Evolutionary conservation across 2,888 invertebrate genomes (phyloP), one percentile per base, ranked within the genome.

Genomic region (Macrophya annulata): DNA sequence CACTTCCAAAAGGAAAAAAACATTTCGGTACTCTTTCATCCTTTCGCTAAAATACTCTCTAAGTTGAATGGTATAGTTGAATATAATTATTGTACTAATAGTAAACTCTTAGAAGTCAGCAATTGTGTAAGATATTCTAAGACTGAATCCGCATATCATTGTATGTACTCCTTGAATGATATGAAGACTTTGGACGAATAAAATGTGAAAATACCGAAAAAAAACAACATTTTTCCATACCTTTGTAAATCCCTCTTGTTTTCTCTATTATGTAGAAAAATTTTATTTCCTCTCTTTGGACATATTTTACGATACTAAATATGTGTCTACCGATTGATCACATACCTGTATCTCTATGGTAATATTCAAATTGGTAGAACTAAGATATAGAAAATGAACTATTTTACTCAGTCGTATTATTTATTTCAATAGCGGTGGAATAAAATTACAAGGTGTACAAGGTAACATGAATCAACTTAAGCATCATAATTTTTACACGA

Each of bases 401-500:
- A 74, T 87, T 86, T 84, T 86, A 71, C 84, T 81, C 86, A 71
- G 79, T 88, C 90, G 87, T 84, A 88, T 90, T 89, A 87, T 91
- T 92, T 92, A 91, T 91, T 91, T 91, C 89, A 89, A 87, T 90
- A 91, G 89, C 90, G 88, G 88, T 90, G 89, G 90, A 91, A 91
- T 91, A 90, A 91, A 90, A 90, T 92, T 91, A 91, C 90, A 92
- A 88, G 90, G 90, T 89, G 89, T 90, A 90, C 89, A 90, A 89
- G 89, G 88, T 86, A 90, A 88, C 79, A 86, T 87, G 88, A 89
- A 89, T 86, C 88, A 88, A 65, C 86, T 81, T 90, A 88, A 90
- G 87, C 59, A 81, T 85, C 89, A 89, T 87, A 87, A 89, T 87
- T 89, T 91, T 90, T 90, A 90, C 90, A 89, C 86, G 87, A 87